Evolutionary conservation across 2,888 invertebrate species (phyloP).

Genomic region (Chloroclysta siterata): DNA sequence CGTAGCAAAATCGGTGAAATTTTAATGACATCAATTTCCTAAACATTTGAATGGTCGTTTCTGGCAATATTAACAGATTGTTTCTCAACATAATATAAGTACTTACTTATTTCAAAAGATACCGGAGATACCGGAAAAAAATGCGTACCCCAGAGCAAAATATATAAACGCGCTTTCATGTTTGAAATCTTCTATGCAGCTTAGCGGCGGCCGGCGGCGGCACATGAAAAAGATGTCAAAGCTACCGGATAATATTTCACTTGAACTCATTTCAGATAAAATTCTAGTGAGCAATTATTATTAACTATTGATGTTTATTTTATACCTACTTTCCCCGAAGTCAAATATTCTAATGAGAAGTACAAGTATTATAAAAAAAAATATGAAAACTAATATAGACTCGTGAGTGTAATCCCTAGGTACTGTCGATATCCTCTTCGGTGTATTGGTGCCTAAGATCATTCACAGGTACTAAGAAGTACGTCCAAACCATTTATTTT

Average conservation of each 20-base stretch:
- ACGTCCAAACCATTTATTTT: too few species aligned
- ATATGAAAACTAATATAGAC: too few species aligned
- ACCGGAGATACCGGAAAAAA: neutral
- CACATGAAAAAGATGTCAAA: constrained; percentile 13
- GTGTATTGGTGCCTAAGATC: too few species aligned
- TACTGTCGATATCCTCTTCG: too few species aligned
- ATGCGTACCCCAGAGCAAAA: neutral
- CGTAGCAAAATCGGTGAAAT: constrained; percentile 22
- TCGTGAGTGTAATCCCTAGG: too few species aligned
- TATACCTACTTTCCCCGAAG: neutral
- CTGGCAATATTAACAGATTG: neutral
- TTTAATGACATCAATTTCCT: constrained; percentile 3
- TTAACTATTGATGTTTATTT: neutral
- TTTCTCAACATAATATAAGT: neutral
- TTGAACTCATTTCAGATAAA: constrained; percentile 42
- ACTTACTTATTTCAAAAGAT: neutral
- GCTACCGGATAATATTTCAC: constrained; percentile 37
- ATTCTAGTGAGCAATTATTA: neutral
- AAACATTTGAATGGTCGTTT: neutral
- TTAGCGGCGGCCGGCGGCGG: constrained; percentile 4
- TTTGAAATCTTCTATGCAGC: neutral
- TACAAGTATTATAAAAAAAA: too few species aligned
- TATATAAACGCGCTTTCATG: neutral
- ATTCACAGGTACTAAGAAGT: too few species aligned
- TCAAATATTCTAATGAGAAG: neutral